phyloP scores from a whole-genome alignment of 2,888 invertebrate species.

The Drosophila mimetica region DNA sequence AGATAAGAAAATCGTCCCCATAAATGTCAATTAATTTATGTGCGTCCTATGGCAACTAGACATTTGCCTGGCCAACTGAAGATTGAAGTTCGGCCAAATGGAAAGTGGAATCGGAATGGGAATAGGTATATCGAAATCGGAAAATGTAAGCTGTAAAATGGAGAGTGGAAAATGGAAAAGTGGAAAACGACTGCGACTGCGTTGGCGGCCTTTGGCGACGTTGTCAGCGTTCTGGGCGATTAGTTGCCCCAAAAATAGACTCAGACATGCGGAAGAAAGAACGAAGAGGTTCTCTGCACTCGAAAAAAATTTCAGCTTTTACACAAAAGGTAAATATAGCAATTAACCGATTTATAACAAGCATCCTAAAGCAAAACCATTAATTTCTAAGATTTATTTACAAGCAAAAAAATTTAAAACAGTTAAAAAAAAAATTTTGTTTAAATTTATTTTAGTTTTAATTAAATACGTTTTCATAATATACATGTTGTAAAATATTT shows the following conservation, averaged over 20 bases:
- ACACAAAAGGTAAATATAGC: not conserved
- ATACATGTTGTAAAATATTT: no score
- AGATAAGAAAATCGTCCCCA: constrained; percentile 52
- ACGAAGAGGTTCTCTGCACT: constrained; percentile 17
- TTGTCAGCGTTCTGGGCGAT: constrained; percentile 68
- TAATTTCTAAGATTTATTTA: no score
- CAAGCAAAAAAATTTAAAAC: no score
- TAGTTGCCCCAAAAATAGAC: constrained; percentile 70
- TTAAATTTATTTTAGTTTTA: no score
- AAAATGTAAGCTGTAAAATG: constrained; percentile 6
- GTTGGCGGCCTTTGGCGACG: constrained; percentile 54
- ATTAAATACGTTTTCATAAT: no score
- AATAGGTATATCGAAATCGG: not conserved
- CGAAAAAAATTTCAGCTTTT: not conserved
- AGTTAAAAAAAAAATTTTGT: no score
- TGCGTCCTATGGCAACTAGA: constrained; percentile 60
- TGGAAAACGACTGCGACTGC: constrained; percentile 30
- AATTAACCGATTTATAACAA: not conserved
- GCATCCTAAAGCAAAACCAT: not conserved
- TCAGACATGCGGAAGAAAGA: constrained; percentile 69
- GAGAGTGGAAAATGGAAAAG: constrained; percentile 14
- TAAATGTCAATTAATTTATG: constrained; percentile 71
- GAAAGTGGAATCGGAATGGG: not conserved
- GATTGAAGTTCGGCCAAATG: constrained; percentile 15
- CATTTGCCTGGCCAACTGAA: constrained; percentile 24